Conservation (phyloP, 2,797 vertebrate genomes). For the Macroramphosus scolopax region DNA sequence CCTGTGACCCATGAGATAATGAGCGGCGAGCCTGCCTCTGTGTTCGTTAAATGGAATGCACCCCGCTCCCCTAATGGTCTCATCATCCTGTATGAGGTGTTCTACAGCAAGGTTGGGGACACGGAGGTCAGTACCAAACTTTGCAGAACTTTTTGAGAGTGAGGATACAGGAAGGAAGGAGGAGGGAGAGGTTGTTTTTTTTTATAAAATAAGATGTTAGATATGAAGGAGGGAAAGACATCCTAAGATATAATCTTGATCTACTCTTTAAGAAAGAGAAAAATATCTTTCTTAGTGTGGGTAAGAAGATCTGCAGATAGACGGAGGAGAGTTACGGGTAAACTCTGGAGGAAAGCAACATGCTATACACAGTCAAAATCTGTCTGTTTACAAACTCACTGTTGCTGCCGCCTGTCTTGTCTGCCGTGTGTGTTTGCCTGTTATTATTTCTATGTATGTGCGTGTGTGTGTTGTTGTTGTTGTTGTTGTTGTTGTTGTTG, state of each 20-base stretch:
- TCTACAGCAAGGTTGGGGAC: conserved; percentile 87
- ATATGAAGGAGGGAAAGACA: too few species aligned
- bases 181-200: background rate
- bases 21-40: conserved; percentile 76
- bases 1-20: conserved; percentile 84
- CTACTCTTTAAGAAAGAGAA: too few species aligned
- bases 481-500: conserved; percentile 45
- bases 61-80: conserved; percentile 91
- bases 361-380: too few species aligned
- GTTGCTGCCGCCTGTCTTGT: background rate
- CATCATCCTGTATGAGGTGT: conserved; percentile 94
- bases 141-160: background rate
- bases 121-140: conserved; percentile 80
- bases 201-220: too few species aligned
- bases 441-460: conserved; percentile 9
- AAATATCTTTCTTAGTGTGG: background rate
- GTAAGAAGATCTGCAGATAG: conserved; percentile 11
- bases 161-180: background rate
- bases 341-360: conserved; percentile 10
- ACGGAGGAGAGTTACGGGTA: conserved; percentile 6
- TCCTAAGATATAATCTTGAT: too few species aligned
- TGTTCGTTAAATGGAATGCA: conserved; percentile 88
- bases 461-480: background rate
- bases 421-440: conserved; percentile 15
- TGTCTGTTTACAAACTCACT: too few species aligned